phyloP scores from a whole-genome alignment of 2,113 vertebrate species.

The Ondatra zibethicus region DNA sequence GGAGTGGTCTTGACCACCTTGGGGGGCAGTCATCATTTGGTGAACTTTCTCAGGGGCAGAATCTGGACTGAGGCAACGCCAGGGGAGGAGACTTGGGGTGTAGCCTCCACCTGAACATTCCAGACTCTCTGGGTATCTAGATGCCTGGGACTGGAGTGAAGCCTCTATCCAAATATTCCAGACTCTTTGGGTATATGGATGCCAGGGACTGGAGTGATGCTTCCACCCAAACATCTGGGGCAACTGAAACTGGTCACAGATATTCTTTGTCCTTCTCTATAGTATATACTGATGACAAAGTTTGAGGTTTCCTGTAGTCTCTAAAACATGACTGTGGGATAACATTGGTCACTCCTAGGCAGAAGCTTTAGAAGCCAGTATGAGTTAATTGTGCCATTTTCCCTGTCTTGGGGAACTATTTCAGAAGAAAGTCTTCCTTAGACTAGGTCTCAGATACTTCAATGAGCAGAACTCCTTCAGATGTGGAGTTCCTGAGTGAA shows the following conservation, averaged over 20 bases:
- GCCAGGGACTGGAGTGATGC: too few species aligned
- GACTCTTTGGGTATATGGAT: too few species aligned
- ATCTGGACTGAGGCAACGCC: too few species aligned
- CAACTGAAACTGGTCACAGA: background rate
- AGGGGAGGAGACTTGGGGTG: too few species aligned
- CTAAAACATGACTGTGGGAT: background rate
- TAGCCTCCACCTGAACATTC: too few species aligned
- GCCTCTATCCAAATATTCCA: too few species aligned
- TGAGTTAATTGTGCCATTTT: background rate
- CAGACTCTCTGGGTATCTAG: too few species aligned
- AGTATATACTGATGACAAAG: background rate
- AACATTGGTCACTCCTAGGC: background rate
- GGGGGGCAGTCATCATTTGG: too few species aligned
- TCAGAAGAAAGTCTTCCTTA: background rate
- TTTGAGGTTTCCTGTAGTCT: background rate
- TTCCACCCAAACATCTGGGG: background rate
- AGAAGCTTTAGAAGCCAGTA: background rate
- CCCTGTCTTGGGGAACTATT: background rate
- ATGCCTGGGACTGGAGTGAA: too few species aligned
- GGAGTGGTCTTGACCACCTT: too few species aligned
- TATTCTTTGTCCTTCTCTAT: background rate
- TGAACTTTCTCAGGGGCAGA: too few species aligned
- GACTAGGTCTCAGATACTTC: background rate
- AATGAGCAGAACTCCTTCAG: background rate
- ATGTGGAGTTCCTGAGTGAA: background rate